phyloP scores from a whole-genome alignment of 1,140 invertebrate genomes.

The Pogonus chalceus region DNA sequence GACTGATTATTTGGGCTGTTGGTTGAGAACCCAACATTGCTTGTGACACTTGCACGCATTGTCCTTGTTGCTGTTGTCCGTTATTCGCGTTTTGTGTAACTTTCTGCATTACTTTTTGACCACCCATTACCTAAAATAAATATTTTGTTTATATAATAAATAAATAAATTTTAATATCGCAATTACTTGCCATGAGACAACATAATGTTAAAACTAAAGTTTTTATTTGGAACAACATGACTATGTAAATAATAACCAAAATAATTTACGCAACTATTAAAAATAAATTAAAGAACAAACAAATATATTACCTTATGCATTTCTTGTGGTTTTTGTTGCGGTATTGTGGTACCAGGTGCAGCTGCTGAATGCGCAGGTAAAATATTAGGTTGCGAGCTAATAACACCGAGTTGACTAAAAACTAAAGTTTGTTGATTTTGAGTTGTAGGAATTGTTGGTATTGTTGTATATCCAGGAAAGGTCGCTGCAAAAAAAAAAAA shows the following conservation, averaged over 20 bases:
- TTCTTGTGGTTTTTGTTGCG: slow-evolving; percentile 38
- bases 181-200: too few species aligned
- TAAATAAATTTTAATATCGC: too few species aligned
- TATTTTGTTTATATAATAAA: too few species aligned
- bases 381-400: slow-evolving; percentile 60
- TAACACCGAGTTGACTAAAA: slow-evolving; percentile 64
- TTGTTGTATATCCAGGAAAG: slow-evolving; percentile 58
- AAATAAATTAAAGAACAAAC: slow-evolving; percentile 2
- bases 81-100: slow-evolving; percentile 35
- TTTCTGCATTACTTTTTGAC: slow-evolving; percentile 47
- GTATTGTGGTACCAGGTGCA: slow-evolving; percentile 28
- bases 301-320: slow-evolving; percentile 36
- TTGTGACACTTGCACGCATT: slow-evolving; percentile 56
- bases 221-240: too few species aligned
- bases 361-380: slow-evolving; percentile 42
- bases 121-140: slow-evolving; percentile 34
- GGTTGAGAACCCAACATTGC: slow-evolving; percentile 47
- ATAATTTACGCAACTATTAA: too few species aligned
- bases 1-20: slow-evolving; percentile 53
- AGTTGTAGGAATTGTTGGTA: slow-evolving; percentile 65
- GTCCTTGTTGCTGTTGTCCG: slow-evolving; percentile 41
- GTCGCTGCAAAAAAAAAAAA: slow-evolving; percentile 34
- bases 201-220: too few species aligned
- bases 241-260: too few species aligned
- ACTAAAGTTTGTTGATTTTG: slow-evolving; percentile 66